Conservation (phyloP, 2,888 invertebrate species). For the Volucella inanis region DNA sequence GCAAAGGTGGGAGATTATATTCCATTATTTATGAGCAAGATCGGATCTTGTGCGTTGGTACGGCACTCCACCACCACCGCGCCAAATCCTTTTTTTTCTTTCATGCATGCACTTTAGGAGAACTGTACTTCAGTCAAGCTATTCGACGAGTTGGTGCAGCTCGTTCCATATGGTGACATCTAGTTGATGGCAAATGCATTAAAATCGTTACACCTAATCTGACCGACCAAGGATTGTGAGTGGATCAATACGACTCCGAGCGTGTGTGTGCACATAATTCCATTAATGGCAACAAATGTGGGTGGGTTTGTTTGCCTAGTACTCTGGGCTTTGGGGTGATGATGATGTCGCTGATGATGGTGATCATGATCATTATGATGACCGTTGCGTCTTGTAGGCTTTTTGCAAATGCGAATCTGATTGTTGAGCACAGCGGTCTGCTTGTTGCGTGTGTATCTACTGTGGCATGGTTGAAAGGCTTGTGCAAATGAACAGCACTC, state of each 20-base stretch:
- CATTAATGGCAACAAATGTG: slow-evolving; percentile 73
- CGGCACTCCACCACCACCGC: background rate
- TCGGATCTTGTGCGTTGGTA: slow-evolving; percentile 40
- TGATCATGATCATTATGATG: slow-evolving; percentile 24
- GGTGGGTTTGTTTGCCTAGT: slow-evolving; percentile 70
- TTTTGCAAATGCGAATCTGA: slow-evolving; percentile 55
- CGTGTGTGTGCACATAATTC: slow-evolving; percentile 66
- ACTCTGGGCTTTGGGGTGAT: slow-evolving; percentile 35
- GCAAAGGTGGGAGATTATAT: slow-evolving; percentile 71
- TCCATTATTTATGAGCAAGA: slow-evolving; percentile 73
- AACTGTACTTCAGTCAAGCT: background rate
- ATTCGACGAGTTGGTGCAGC: slow-evolving; percentile 13
- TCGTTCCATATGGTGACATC: slow-evolving; percentile 70
- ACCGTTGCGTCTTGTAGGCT: slow-evolving; percentile 50
- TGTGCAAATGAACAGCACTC: slow-evolving; percentile 45
- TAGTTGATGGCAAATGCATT: slow-evolving; percentile 74
- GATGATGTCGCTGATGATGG: slow-evolving; percentile 5
- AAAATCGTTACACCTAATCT: slow-evolving; percentile 71
- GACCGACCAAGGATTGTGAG: slow-evolving; percentile 51
- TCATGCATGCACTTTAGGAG: slow-evolving; percentile 20
- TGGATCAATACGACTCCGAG: slow-evolving; percentile 53
- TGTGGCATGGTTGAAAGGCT: slow-evolving; percentile 36
- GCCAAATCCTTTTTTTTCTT: slow-evolving; percentile 46
- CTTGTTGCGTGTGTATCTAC: slow-evolving; percentile 27
- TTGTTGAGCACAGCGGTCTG: slow-evolving; percentile 39